Conservation (phyloP, 2,888 invertebrate species). For the Atherix ibis region DNA sequence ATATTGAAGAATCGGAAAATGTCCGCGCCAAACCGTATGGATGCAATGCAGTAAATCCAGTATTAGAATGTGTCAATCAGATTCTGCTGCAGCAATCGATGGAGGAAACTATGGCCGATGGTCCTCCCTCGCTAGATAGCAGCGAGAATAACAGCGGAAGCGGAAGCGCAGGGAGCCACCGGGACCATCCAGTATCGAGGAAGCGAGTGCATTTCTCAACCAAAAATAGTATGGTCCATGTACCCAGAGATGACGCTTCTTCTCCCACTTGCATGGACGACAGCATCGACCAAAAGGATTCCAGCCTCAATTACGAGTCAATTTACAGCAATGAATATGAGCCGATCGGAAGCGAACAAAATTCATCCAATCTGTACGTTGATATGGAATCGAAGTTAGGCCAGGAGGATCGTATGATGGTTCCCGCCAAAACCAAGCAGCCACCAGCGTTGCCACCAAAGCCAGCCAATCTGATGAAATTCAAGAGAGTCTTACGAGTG, state of each 20-base stretch:
- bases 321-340: slow-evolving; percentile 62
- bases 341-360: slow-evolving; percentile 38
- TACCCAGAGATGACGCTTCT: slow-evolving; percentile 23
- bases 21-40: slow-evolving; percentile 21
- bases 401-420: slow-evolving; percentile 24
- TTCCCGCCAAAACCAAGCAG: slow-evolving; percentile 38
- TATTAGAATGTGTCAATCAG: slow-evolving; percentile 70
- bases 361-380: slow-evolving; percentile 43
- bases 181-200: slow-evolving; percentile 17
- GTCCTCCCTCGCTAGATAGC: slow-evolving; percentile 14
- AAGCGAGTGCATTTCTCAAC: slow-evolving; percentile 49
- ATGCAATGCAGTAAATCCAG: slow-evolving; percentile 60
- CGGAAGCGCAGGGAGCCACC: slow-evolving; percentile 20
- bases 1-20: slow-evolving; percentile 44
- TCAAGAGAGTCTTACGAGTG: slow-evolving; percentile 33
- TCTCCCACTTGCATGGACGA: slow-evolving; percentile 13
- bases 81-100: slow-evolving; percentile 61
- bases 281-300: slow-evolving; percentile 30
- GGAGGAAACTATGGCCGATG: slow-evolving; percentile 31
- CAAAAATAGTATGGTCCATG: slow-evolving; percentile 41
- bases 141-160: slow-evolving; percentile 12
- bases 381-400: slow-evolving; percentile 41
- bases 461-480: slow-evolving; percentile 54
- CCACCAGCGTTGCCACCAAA: slow-evolving; percentile 67
- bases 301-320: slow-evolving; percentile 37